phyloP scores from a whole-genome alignment of 2,888 invertebrate genomes.

The Pinctada fucata region DNA sequence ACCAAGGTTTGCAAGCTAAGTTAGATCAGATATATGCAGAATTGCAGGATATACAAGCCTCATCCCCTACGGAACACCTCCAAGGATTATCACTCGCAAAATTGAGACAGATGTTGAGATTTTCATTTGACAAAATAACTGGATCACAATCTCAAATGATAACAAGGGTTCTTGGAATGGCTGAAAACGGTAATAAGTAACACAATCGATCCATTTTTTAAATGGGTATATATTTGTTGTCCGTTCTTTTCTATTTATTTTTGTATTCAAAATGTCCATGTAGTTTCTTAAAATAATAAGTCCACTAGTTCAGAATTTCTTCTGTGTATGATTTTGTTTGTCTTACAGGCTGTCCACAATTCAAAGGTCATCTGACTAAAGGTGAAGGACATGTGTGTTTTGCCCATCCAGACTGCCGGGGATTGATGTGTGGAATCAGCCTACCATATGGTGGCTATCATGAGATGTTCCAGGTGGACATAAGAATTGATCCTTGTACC shows the following conservation, averaged over 20 bases:
- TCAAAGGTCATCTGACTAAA: conserved; percentile 45
- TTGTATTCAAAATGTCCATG: too few species aligned
- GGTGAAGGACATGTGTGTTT: conserved; percentile 47
- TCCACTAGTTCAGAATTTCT: too few species aligned
- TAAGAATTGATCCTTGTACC: conserved; percentile 21
- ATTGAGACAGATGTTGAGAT: conserved; percentile 10
- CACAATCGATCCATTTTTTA: too few species aligned
- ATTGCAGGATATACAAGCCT: conserved; percentile 1
- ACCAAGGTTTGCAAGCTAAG: neutral
- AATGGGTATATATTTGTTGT: too few species aligned
- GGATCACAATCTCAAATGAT: conserved; percentile 23
- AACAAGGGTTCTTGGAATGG: conserved; percentile 8
- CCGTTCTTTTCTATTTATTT: too few species aligned
- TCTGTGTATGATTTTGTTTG: neutral
- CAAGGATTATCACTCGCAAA: conserved; percentile 20
- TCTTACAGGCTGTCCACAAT: conserved; percentile 46
- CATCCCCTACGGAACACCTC: conserved; percentile 12
- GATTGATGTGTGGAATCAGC: conserved; percentile 48
- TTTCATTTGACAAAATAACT: neutral
- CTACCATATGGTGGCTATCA: conserved; percentile 23
- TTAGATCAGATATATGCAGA: conserved; percentile 8
- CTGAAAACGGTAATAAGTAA: conserved; percentile 11
- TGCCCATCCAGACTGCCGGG: conserved; percentile 50
- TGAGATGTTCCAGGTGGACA: conserved; percentile 20
- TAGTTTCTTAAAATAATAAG: too few species aligned